Percentiles rank a stretch among this genome's conserved stretches.
These are phyloP conservation scores for Formicarius rufipectus DNA, from an alignment of 2,113 vertebrate species.

Conservation along the genomic window DNA sequence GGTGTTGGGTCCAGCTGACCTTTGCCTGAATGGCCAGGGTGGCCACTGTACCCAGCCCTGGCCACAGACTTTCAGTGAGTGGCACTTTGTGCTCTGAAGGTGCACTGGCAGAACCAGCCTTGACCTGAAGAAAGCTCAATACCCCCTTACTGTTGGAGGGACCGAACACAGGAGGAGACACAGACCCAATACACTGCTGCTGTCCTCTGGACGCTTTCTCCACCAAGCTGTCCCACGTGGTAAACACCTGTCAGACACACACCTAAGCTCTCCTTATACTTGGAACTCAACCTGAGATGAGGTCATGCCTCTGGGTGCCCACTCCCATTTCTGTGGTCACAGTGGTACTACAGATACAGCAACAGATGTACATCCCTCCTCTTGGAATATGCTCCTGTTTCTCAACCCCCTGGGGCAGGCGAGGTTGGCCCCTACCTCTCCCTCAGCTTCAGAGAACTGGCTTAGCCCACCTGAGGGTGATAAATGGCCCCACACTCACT, in stretches of 20 bases:
- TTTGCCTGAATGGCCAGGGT: not conserved
- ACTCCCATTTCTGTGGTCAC: not conserved
- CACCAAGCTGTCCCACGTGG: not conserved
- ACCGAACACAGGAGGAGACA: not conserved
- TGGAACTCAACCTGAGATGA: not conserved
- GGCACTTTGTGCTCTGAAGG: not conserved
- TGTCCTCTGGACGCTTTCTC: not conserved
- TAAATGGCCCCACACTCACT: not conserved
- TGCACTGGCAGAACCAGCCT: not conserved
- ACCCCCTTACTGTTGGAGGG: not conserved
- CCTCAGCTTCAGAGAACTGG: not conserved
- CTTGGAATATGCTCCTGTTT: not conserved
- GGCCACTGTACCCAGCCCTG: not conserved
- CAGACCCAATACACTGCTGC: not conserved
- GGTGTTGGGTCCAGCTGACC: not conserved
- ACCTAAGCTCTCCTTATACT: not conserved
- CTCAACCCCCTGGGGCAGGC: not conserved
- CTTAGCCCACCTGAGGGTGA: not conserved
- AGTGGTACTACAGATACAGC: rapidly evolving
- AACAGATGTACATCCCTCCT: not conserved
- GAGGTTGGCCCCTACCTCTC: not conserved
- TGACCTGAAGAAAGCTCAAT: not conserved
- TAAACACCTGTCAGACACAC: not conserved
- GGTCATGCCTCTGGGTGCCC: not conserved
- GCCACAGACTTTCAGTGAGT: not conserved